Base-by-base conservation (phyloP, 1,140 invertebrate genomes). In the Plectrocnemia conspersa region DNA sequence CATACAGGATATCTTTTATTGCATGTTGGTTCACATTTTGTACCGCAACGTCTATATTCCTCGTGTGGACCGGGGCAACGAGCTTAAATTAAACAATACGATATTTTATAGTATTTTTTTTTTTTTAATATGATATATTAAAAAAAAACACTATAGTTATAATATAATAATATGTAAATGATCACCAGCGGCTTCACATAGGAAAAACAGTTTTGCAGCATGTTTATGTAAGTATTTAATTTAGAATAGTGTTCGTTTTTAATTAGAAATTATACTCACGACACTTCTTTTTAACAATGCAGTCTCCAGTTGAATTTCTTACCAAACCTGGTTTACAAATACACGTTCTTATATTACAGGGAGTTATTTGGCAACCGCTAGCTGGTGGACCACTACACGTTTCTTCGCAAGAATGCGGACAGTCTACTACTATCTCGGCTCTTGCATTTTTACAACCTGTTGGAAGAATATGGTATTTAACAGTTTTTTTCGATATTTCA, bases 21-120 rank as follows among this genome's bases (percentile, higher is more conserved):
- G 24, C 46, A 49, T 10, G 46, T 36, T 10, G 46, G 9, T 49
- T 5, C 16, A 23, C 29, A 36, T 22, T 3, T 13, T 2, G 24
- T 16, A 10, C 47, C 47, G 25, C 55, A 57, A 5, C 23, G n/a
- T 2, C 32, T 36, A 19, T 57, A 45, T 22, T 44, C 41, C 24
- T 57, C 55, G 25, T 52, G 44, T 22, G 11, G 33, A 13, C 35
- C 46, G 9, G 4, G 40, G 41, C 22, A 44, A n/a, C 13, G 24
- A 21, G 3, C 35, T 16, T 47, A 35, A n/a, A 6, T 35, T 22
- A 24, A n/a, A n/a, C n/a, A 36, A 42, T 38, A 52, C 49, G 49
- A 22, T 38, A 52, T 5, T 27, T 3, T 7, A 4, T 38, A 38
- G 15, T 22, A 50, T 24, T 21, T 22, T 38, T 36, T 22, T 9